Evolutionary conservation across 2,888 invertebrate species (phyloP).

Genomic region (Coecobrya sp.): DNA sequence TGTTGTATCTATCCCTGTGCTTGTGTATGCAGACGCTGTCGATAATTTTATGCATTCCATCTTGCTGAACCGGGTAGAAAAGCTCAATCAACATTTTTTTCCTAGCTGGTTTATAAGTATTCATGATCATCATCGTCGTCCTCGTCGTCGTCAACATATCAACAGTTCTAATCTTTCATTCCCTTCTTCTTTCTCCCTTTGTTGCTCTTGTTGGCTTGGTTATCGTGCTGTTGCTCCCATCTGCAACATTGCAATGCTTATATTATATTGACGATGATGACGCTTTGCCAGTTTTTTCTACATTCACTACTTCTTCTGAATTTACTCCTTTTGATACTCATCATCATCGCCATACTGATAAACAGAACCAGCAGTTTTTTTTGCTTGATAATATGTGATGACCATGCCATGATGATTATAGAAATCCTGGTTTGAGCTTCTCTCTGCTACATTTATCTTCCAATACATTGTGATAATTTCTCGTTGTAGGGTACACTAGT

Average conservation of each 20-base stretch:
- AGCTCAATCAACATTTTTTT: slow-evolving; percentile 27
- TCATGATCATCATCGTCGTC: slow-evolving; percentile 10
- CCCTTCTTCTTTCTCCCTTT: neutral
- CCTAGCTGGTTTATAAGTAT: slow-evolving; percentile 1
- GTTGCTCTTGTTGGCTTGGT: neutral
- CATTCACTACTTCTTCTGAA: neutral
- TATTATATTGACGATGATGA: neutral
- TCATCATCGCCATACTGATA: neutral
- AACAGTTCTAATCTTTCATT: slow-evolving; percentile 3
- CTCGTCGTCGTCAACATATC: slow-evolving; percentile 23
- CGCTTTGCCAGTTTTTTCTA: slow-evolving; percentile 18
- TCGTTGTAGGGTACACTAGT: neutral
- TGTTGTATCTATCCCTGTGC: neutral
- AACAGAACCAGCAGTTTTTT: slow-evolving; percentile 26
- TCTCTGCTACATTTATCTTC: neutral
- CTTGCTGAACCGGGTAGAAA: slow-evolving; percentile 31
- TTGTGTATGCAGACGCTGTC: neutral
- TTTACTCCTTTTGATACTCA: neutral
- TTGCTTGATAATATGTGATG: neutral
- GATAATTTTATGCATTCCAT: slow-evolving; percentile 41
- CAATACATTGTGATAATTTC: neutral
- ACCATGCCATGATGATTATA: neutral
- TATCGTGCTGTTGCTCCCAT: neutral
- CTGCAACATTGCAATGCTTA: neutral
- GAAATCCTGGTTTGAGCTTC: neutral